Percentiles rank a stretch among this genome's conserved stretches.
These are phyloP conservation scores for Rhagophthalmus giganteus DNA, from an alignment of 2,888 invertebrate species.

Conservation along the genomic window DNA sequence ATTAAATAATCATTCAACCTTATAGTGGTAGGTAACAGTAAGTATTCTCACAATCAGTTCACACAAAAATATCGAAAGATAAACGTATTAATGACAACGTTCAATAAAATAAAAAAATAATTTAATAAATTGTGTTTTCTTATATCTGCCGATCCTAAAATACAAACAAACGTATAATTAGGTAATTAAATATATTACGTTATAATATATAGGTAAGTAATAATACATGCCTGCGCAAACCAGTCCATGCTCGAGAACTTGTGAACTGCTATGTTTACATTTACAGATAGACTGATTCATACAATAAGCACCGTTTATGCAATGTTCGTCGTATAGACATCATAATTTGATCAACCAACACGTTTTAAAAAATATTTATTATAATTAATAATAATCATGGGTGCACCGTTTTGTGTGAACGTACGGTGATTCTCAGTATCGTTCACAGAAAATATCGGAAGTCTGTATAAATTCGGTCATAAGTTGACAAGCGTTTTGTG, in stretches of 20 bases:
- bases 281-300: slow-evolving; percentile 49
- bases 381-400: background rate
- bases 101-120: background rate
- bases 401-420: no score
- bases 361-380: slow-evolving; percentile 13
- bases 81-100: background rate
- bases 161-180: background rate
- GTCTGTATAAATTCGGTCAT: no score
- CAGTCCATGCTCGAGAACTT: slow-evolving; percentile 43
- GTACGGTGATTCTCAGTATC: no score
- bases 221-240: slow-evolving; percentile 42
- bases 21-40: background rate
- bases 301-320: slow-evolving; percentile 53
- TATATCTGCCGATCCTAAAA: slow-evolving; percentile 2
- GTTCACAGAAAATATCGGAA: no score
- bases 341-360: slow-evolving; percentile 50
- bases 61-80: no score
- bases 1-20: no score
- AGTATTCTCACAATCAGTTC: no score
- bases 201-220: slow-evolving; percentile 17
- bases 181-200: background rate
- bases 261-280: slow-evolving; percentile 46
- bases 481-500: no score
- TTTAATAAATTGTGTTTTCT: background rate
- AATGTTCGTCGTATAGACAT: slow-evolving; percentile 54